Conservation (phyloP, 2,888 invertebrate species). For the Antheraea yamamai region DNA sequence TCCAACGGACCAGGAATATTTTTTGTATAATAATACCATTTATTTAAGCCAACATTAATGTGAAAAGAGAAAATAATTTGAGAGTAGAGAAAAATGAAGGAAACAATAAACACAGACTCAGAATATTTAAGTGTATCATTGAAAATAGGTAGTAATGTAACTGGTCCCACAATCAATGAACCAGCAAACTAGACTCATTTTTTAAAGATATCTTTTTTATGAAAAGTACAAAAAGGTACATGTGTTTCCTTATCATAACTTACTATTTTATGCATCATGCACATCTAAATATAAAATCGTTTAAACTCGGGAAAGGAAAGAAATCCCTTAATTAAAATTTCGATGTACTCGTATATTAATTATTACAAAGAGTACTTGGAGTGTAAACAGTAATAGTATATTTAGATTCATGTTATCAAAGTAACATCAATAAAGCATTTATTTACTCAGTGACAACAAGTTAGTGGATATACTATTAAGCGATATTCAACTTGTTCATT, state of each 20-base stretch:
- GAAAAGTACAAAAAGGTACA: not conserved
- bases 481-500: conserved; percentile 7
- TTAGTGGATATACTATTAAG: conserved; percentile 8
- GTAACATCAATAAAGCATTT: conserved; percentile 9
- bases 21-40: not conserved
- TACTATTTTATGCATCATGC: not conserved
- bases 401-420: not conserved
- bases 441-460: conserved; percentile 8
- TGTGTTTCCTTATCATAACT: not conserved
- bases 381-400: not conserved
- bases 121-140: not conserved
- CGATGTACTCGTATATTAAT: not conserved
- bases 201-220: not conserved
- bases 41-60: not conserved
- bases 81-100: not conserved
- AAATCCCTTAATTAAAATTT: not conserved
- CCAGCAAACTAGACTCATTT: not conserved
- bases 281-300: not conserved
- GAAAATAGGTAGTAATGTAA: not conserved
- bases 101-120: not conserved
- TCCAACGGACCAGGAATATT: not conserved
- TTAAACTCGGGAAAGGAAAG: not conserved
- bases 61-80: not conserved
- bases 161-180: not conserved
- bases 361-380: not conserved